These are phyloP conservation scores for Nephrotoma appendiculata DNA, from an alignment of 2,888 invertebrate species.

Conservation along the genomic window DNA sequence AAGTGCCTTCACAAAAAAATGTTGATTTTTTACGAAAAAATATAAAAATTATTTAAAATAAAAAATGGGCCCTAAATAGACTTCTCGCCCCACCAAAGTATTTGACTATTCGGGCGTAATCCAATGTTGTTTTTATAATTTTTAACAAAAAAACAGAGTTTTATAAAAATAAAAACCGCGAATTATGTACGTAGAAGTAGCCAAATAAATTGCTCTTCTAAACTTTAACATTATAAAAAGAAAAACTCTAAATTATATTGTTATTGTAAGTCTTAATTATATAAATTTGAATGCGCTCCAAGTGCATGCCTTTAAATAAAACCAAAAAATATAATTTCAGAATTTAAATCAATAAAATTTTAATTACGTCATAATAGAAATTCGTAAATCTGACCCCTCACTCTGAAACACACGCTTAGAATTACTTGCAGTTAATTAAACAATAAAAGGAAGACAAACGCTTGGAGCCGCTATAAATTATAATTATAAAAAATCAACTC, in stretches of 20 bases:
- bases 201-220: slow-evolving; percentile 1
- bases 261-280: not conserved
- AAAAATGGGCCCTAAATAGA: slow-evolving; percentile 80
- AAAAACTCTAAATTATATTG: slow-evolving; percentile 2
- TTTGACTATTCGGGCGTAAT: slow-evolving; percentile 32
- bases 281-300: not conserved
- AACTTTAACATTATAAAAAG: slow-evolving; percentile 4
- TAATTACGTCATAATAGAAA: not conserved
- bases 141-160: slow-evolving; percentile 2
- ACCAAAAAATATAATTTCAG: not conserved
- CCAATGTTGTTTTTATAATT: slow-evolving; percentile 13
- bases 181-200: not conserved
- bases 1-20: slow-evolving; percentile 74
- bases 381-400: not conserved
- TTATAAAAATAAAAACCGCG: not conserved
- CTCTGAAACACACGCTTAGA: not conserved
- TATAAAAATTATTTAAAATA: slow-evolving; percentile 42
- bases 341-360: not conserved
- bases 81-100: slow-evolving; percentile 56
- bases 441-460: not conserved
- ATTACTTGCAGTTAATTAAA: not conserved
- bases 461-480: not conserved
- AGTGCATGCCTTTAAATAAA: not conserved
- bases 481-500: slow-evolving; percentile 6
- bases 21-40: slow-evolving; percentile 74